Evolutionary conservation across 1,140 invertebrate species (phyloP), one percentile per base, ranked within the genome.

Genomic region (Aleiodes sp.): DNA sequence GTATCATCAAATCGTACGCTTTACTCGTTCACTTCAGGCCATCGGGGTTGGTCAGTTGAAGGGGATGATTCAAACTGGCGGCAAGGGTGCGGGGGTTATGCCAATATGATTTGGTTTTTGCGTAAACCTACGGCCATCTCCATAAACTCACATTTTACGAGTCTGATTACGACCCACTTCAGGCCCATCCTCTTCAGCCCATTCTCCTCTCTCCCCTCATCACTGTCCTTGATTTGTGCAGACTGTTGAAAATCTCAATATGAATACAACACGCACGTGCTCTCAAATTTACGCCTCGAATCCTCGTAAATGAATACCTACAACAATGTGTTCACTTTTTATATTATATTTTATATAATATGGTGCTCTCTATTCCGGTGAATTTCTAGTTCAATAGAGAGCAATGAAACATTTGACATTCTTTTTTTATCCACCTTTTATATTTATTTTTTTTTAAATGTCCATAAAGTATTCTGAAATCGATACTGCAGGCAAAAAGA

Each of bases 61-160:
- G 19, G n/a, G 12, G 14, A 43, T 43, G 19, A 43, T 16, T 43
- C 12, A 4, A 43, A 43, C 39, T 43, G 39, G 14, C 39, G 39
- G 39, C 19, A 43, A 6, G 6, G n/a, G n/a, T n/a, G n/a, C n/a
- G n/a, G n/a, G n/a, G n/a, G 39, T 43, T 43, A 43, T 43, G 39
- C 39, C 39, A 43, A 43, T 43, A 43, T 43, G 39, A 43, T 43
- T 43, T n/a, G 39, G 39, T 43, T 43, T 43, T 43, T 43, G 39
- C 39, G 39, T 43, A 43, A 43, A 43, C 39, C 39, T 16, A 43
- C n/a, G 39, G 39, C n/a, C 19, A 16, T n/a, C 1, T 43, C 39
- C 39, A 43, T 43, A 43, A 43, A 43, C 39, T 43, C 39, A 12
- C 39, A 43, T 16, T 43, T 43, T 43, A 43, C 39, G 39, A 43